phyloP scores from a whole-genome alignment of 2,113 vertebrate species.

The Coptodon bakossiorum region DNA sequence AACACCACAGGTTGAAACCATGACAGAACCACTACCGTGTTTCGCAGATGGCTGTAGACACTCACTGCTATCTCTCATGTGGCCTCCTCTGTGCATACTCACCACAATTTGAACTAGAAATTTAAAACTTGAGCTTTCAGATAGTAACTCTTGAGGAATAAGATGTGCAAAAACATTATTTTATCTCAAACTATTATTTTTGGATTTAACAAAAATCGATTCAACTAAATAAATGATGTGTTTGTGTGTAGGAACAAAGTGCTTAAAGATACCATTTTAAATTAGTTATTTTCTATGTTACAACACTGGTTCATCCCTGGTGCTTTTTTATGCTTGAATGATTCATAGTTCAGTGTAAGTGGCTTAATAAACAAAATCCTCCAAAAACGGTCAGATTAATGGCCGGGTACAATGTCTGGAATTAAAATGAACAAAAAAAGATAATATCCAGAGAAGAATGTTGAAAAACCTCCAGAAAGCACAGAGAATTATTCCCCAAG shows the following conservation, averaged over 20 bases:
- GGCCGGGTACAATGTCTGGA: neutral
- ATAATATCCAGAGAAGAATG: neutral
- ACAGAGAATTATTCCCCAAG: fast-evolving
- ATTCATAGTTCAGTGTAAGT: neutral
- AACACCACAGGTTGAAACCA: neutral
- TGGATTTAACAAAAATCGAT: neutral
- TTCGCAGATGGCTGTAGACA: neutral
- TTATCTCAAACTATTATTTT: neutral
- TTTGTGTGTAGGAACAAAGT: neutral
- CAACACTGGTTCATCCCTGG: neutral
- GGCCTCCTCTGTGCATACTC: neutral
- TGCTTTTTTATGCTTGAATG: neutral
- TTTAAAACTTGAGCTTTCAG: fast-evolving
- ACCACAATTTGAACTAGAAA: neutral
- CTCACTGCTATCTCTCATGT: neutral
- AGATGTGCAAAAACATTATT: neutral
- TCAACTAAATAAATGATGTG: neutral
- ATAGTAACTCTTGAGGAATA: neutral
- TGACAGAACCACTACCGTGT: neutral
- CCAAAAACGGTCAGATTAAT: neutral
- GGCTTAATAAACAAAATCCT: neutral
- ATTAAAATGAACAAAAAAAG: neutral
- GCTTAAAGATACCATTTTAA: neutral
- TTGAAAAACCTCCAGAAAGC: neutral
- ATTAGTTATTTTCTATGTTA: neutral